phyloP scores from a whole-genome alignment of 2,113 vertebrate genomes.

The Oceanodroma tethys region DNA sequence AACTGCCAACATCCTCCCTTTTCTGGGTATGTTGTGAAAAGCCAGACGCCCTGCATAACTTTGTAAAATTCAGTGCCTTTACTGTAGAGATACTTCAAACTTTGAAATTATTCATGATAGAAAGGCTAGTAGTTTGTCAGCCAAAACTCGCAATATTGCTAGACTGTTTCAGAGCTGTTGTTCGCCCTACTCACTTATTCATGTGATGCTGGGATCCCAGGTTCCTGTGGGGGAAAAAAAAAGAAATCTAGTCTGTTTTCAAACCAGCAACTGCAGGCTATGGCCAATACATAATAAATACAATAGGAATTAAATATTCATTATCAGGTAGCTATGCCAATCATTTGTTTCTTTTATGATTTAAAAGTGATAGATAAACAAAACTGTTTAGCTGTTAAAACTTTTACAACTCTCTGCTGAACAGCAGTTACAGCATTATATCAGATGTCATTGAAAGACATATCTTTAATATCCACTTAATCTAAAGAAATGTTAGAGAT shows the following conservation, averaged over 20 bases:
- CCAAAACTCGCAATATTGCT: background rate
- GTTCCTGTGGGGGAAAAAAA: background rate
- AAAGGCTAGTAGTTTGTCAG: background rate
- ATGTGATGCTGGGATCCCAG: background rate
- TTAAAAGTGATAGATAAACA: background rate
- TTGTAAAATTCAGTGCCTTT: background rate
- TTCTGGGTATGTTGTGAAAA: background rate
- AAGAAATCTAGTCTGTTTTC: background rate
- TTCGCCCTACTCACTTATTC: background rate
- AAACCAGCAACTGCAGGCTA: background rate
- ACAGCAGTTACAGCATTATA: background rate
- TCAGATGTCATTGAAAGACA: background rate
- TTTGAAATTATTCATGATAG: background rate
- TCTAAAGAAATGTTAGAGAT: background rate
- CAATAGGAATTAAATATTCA: background rate
- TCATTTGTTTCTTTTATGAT: background rate
- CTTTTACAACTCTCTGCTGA: background rate
- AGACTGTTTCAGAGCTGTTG: background rate
- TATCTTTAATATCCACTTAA: background rate
- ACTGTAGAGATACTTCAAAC: background rate
- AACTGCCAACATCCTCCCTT: background rate
- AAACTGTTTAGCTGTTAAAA: background rate
- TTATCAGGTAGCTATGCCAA: background rate
- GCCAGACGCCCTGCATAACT: background rate
- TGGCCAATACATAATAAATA: background rate